These are phyloP conservation scores for Gymnarchus niloticus DNA, from an alignment of 2,113 vertebrate species.

Conservation along the genomic window DNA sequence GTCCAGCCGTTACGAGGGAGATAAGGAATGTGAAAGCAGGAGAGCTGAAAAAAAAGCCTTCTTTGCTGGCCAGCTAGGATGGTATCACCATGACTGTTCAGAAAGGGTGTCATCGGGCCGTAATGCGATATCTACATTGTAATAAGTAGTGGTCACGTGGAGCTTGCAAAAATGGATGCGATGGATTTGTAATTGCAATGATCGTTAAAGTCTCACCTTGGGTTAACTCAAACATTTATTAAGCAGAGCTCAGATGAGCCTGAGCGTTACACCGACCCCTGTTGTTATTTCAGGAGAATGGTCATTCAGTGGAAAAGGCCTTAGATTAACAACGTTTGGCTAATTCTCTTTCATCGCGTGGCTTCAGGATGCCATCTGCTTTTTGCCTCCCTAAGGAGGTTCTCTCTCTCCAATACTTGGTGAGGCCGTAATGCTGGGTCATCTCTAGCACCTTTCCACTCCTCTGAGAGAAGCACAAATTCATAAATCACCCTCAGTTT, in stretches of 20 bases:
- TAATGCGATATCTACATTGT: not conserved
- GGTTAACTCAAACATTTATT: not conserved
- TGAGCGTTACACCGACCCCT: too few relatives aligned
- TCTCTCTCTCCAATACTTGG: not conserved
- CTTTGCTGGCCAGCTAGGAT: not conserved
- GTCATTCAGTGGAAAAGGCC: not conserved
- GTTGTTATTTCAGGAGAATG: not conserved
- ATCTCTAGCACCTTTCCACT: not conserved
- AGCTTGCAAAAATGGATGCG: not conserved
- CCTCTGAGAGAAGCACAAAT: not conserved
- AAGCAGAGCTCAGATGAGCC: not conserved
- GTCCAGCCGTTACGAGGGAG: not conserved
- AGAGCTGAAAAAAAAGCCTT: not conserved
- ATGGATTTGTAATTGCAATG: not conserved
- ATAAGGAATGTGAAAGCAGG: slow-evolving; percentile 5
- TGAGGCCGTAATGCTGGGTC: not conserved
- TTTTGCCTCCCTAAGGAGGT: not conserved
- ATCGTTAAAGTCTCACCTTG: not conserved
- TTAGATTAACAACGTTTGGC: not conserved
- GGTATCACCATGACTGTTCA: not conserved
- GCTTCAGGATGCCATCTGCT: not conserved
- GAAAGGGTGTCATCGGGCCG: not conserved
- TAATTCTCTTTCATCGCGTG: not conserved
- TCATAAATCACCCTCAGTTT: not conserved
- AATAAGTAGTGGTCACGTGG: too few relatives aligned